Base-by-base conservation (phyloP, 1,140 invertebrate genomes). In the Venturia canescens region DNA sequence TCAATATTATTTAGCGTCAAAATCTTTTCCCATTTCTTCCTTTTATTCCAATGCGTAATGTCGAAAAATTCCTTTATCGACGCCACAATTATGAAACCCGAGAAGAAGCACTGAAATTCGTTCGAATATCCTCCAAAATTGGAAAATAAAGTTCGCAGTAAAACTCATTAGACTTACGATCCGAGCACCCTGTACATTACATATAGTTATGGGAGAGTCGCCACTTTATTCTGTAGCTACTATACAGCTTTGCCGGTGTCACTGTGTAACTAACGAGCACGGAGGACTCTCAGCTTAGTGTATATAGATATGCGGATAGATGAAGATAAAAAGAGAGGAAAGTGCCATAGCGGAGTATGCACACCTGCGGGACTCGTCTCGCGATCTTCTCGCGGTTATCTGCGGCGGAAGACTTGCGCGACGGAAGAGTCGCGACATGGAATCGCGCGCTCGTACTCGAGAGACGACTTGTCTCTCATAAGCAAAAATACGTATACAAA, bases 251-350 rank as follows among this genome's bases (percentile, higher is more conserved):
- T 38, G 67, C 27, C 38, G 50, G 48, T 48, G 50, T 75, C 71
- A 50, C 71, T 75, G 23, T 75, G 71, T 31, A 57, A 75, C 71
- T 57, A 75, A 75, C 71, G 71, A 75, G 71, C 29, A 50, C 71
- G 57, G 57, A 75, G 71, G 71, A 75, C 48, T 75, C 71, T 57
- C 50, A 16, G 53, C 1, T 4, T 57, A 0, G 21, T 11, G 11
- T 53, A 53, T 57, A 57, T 57, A 57, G 18, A 9, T 57, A 57
- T 57, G 21, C 4, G 4, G 18, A 57, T 3, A 57, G 18, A 57
- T 48, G 16, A n/a, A 57, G 53, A 23, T n/a, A 57, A 23, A 57
- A n/a, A 57, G 53, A 57, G 53, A 72, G 38, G 11, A n/a, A 9
- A 72, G 70, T 48, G 29, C 27, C 5, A n/a, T 18, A n/a, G 67